Conservation (phyloP, 1,140 invertebrate species). For the Phymorhynchus buccinoides region DNA sequence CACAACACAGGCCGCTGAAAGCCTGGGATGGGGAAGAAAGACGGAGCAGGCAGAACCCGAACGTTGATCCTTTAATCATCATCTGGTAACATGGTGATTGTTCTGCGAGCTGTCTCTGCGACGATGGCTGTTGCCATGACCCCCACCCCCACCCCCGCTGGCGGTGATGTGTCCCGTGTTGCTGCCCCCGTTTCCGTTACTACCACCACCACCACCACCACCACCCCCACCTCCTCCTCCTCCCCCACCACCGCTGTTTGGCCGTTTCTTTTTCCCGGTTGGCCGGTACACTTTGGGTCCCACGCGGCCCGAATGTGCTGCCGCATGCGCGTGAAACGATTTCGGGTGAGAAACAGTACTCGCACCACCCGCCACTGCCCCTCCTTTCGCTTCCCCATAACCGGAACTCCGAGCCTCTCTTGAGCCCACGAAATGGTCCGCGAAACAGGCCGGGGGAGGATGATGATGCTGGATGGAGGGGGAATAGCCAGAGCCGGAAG, state of each 20-base stretch:
- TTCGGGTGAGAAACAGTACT: neutral
- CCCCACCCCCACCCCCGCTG: neutral
- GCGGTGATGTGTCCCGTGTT: neutral
- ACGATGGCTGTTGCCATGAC: neutral
- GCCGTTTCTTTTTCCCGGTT: constrained; percentile 20
- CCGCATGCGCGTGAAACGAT: neutral
- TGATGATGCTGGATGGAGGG: neutral
- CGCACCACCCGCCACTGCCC: neutral
- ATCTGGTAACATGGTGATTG: neutral
- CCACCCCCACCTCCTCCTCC: too few relatives aligned
- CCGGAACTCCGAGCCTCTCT: constrained; percentile 28
- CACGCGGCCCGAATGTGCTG: neutral
- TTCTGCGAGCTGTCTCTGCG: constrained; percentile 36
- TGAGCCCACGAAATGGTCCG: neutral
- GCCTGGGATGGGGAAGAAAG: too few relatives aligned
- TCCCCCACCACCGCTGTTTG: neutral
- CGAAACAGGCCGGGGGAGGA: neutral
- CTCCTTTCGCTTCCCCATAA: neutral
- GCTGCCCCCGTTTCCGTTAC: constrained; percentile 24
- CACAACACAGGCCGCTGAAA: too few relatives aligned
- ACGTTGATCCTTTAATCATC: constrained; percentile 7
- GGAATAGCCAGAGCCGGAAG: neutral
- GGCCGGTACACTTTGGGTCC: constrained; percentile 29
- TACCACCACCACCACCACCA: neutral
- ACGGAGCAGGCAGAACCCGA: too few relatives aligned